Base-by-base conservation (phyloP, 2,888 invertebrate genomes). In the Cerceris rybyensis region DNA sequence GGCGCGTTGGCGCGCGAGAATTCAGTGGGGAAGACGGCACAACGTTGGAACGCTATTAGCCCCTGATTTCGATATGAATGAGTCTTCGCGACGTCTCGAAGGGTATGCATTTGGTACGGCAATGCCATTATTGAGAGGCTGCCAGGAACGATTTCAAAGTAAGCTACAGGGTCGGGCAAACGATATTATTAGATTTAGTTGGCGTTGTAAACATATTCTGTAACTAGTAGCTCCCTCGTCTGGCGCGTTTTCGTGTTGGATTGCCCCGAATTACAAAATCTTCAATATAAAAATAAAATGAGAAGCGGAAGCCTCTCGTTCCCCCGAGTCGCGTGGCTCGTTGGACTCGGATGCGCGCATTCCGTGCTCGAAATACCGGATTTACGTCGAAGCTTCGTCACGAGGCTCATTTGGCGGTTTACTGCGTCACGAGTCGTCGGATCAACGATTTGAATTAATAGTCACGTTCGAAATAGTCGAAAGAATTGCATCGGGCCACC, bases 81-180 rank as follows among this genome's bases (percentile, higher is more conserved):
- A 71, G 75, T 61, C 64, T 70, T 73, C 60, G n/a, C 54, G 49
- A 61, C 57, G 59, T 70, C 70, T 74, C 70, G 70, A 70, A 67
- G 60, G 67, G 66, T 52, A 58, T 69, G 57, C 74, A 81, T 75
- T 78, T 73, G 65, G 72, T 71, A 60, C 78, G 73, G 78, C 77
- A 73, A 68, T 75, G 80, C 75, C 74, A 85, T 81, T 82, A 77
- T 88, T 88, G 87, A 87, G 46, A 66, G 42, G 28, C 42, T 79
- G 87, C 87, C 88, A 88, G 74, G 74, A 82, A 78, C 81, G 76
- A 83, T 83, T 82, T 82, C 73, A 71, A 82, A 84, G 73, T 75
- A 65, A 88, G 83, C 72, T 83, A 83, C 85, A 87, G 86, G 88
- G 87, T 75, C 86, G 76, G 50, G 50, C 76, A 61, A 59, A 41